Evolutionary conservation across 2,113 vertebrate species (phyloP).

Genomic region (Ctenodactylus gundi): DNA sequence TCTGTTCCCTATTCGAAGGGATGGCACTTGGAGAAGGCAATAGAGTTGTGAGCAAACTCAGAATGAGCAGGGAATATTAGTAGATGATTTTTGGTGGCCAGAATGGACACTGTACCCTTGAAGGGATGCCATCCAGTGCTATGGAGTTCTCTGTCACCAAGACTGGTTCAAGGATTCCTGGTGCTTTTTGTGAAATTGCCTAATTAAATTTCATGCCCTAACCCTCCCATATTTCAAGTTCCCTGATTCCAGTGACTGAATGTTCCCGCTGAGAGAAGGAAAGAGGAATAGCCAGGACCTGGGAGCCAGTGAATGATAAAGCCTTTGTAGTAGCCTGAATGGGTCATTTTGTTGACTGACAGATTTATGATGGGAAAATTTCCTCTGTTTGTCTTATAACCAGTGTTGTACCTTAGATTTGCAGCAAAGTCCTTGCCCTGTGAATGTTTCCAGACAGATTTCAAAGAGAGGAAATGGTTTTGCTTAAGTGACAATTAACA

Average conservation of each 20-base stretch:
- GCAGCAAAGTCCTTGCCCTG: not conserved
- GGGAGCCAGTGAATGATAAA: slow-evolving; percentile 7
- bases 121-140: not conserved
- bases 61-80: not conserved
- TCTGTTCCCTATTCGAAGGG: not conserved
- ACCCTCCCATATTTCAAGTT: not conserved
- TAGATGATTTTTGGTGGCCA: not conserved
- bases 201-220: not conserved
- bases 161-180: not conserved
- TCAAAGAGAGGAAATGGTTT: slow-evolving; percentile 81
- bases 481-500: slow-evolving; percentile 76
- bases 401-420: slow-evolving; percentile 5
- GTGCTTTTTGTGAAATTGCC: not conserved
- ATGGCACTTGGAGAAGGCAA: not conserved
- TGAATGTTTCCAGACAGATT: slow-evolving; percentile 68
- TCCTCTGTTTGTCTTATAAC: slow-evolving; percentile 79
- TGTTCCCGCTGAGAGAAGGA: not conserved
- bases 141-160: not conserved
- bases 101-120: not conserved
- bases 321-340: slow-evolving; percentile 18
- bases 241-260: not conserved
- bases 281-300: not conserved
- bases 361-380: slow-evolving; percentile 78
- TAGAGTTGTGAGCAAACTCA: not conserved
- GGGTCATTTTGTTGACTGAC: slow-evolving; percentile 59